Conservation (phyloP, 1,140 invertebrate species). For the Trissolcus basalis region DNA sequence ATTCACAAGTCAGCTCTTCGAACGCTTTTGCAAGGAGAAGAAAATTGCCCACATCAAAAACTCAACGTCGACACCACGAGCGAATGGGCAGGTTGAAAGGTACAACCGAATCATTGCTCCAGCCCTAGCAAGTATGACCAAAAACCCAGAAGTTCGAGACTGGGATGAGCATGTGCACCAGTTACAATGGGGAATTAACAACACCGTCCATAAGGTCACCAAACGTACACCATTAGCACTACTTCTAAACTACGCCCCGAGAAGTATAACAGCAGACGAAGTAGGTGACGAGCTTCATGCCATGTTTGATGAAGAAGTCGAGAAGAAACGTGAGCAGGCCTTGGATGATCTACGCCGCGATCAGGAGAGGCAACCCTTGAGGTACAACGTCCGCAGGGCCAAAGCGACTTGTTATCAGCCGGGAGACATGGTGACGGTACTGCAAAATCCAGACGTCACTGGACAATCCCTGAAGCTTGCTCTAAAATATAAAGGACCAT, state of each 20-base stretch:
- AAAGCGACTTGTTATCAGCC: too few species aligned
- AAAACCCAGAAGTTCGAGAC: slow-evolving; percentile 34
- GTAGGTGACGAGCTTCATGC: slow-evolving; percentile 42
- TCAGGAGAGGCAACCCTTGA: too few species aligned
- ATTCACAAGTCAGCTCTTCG: slow-evolving; percentile 51
- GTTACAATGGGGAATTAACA: slow-evolving; percentile 62
- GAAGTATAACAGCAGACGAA: slow-evolving; percentile 35
- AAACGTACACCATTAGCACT: slow-evolving; percentile 63
- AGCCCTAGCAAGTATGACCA: slow-evolving; percentile 46
- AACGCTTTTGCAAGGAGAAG: slow-evolving; percentile 39
- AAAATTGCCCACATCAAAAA: slow-evolving; percentile 54
- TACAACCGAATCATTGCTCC: slow-evolving; percentile 52
- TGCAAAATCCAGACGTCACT: too few species aligned
- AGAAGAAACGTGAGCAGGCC: neutral
- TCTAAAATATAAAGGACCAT: too few species aligned
- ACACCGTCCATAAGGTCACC: slow-evolving; percentile 46
- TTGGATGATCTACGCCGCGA: too few species aligned
- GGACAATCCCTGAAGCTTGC: too few species aligned
- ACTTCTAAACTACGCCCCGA: slow-evolving; percentile 48
- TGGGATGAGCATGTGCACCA: slow-evolving; percentile 58
- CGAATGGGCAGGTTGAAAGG: slow-evolving; percentile 64
- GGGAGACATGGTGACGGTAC: too few species aligned
- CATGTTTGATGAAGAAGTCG: slow-evolving; percentile 17
- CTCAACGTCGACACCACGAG: slow-evolving; percentile 59
- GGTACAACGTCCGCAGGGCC: too few species aligned